These are phyloP conservation scores for Sebastes flavidus DNA, from an alignment of 2,797 vertebrate species.

Conservation along the genomic window DNA sequence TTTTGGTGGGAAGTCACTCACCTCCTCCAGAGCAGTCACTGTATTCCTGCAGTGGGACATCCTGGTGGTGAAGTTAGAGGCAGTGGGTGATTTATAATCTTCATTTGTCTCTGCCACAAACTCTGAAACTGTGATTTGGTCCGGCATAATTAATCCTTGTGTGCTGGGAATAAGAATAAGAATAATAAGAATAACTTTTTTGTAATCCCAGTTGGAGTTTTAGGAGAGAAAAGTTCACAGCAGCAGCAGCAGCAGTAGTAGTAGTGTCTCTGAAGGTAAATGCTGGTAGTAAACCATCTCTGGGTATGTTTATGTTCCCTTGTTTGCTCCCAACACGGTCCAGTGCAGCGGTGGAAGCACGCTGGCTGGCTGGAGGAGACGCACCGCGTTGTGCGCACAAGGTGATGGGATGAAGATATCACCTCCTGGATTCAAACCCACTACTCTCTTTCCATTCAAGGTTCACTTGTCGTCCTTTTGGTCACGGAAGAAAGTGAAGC, in stretches of 20 bases:
- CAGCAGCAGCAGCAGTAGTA: neutral
- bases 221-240: slow-evolving; percentile 60
- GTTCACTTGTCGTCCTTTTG: neutral
- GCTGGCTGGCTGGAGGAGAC: slow-evolving; percentile 25
- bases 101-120: slow-evolving; percentile 98
- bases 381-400: slow-evolving; percentile 31
- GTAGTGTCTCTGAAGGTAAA: slow-evolving; percentile 32
- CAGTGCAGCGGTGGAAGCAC: slow-evolving; percentile 31
- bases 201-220: slow-evolving; percentile 15
- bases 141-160: slow-evolving; percentile 87
- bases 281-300: slow-evolving; percentile 70
- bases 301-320: slow-evolving; percentile 54
- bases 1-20: slow-evolving; percentile 71
- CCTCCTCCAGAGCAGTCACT: slow-evolving; percentile 96
- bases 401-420: slow-evolving; percentile 45
- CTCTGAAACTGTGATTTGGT: slow-evolving; percentile 97
- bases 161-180: neutral
- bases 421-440: neutral
- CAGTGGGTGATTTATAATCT: slow-evolving; percentile 98
- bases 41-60: slow-evolving; percentile 98
- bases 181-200: slow-evolving; percentile 17
- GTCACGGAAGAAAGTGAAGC: neutral
- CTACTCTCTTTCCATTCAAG: slow-evolving; percentile 24
- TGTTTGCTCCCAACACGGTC: slow-evolving; percentile 27
- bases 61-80: slow-evolving; percentile 98